phyloP scores from a whole-genome alignment of 2,888 invertebrate species.

The Phytoseiulus persimilis region DNA sequence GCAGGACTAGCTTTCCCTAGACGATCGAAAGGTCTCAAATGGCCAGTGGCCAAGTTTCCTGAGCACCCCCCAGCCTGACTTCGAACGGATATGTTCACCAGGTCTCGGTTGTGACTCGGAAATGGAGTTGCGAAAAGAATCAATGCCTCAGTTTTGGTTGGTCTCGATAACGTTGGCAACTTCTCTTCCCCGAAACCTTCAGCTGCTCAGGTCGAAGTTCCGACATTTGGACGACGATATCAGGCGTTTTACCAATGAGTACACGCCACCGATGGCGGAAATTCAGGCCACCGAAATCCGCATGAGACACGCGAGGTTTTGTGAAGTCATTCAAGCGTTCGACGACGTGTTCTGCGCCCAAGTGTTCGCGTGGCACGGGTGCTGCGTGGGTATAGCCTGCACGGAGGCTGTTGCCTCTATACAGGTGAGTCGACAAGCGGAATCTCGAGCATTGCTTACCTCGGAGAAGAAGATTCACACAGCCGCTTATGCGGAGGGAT shows the following conservation, averaged over 20 bases:
- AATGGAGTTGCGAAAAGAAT: too few relatives aligned
- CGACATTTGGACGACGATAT: background rate
- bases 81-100: too few relatives aligned
- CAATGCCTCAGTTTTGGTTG: too few relatives aligned
- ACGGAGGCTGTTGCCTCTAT: background rate
- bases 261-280: background rate
- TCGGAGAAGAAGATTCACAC: too few relatives aligned
- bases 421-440: background rate
- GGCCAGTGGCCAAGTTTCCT: too few relatives aligned
- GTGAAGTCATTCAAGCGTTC: constrained; percentile 1
- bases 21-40: too few relatives aligned
- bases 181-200: background rate
- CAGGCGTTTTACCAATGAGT: background rate
- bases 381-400: background rate
- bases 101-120: too few relatives aligned
- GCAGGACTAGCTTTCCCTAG: too few relatives aligned
- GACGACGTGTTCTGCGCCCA: constrained; percentile 14
- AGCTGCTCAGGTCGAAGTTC: background rate
- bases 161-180: too few relatives aligned
- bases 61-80: too few relatives aligned
- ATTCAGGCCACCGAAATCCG: background rate
- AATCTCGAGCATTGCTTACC: too few relatives aligned
- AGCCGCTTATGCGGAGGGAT: too few relatives aligned
- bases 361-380: background rate
- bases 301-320: background rate